These are phyloP conservation scores for Pyralis farinalis DNA, from an alignment of 2,888 invertebrate genomes.

Conservation along the genomic window DNA sequence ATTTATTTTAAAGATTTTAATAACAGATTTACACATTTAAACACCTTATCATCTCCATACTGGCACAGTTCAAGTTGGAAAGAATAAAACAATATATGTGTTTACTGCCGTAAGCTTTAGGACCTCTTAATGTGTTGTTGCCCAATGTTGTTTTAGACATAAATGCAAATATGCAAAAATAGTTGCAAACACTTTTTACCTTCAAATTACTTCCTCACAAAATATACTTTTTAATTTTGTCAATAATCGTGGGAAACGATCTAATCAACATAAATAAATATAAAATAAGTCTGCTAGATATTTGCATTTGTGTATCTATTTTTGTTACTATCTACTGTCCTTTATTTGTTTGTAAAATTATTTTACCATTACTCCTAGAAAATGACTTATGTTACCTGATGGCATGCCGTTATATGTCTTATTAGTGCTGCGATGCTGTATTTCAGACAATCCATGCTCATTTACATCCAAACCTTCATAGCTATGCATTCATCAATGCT, in stretches of 20 bases:
- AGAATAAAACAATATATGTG: conserved; percentile 21
- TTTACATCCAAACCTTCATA: conserved; percentile 19
- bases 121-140: conserved; percentile 27
- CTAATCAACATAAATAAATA: too few relatives aligned
- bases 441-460: conserved; percentile 12
- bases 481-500: conserved; percentile 18
- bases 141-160: conserved; percentile 21
- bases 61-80: conserved; percentile 24
- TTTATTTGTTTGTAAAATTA: conserved; percentile 22
- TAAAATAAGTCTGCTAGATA: conserved; percentile 17
- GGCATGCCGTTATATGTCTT: conserved; percentile 23
- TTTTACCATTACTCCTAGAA: conserved; percentile 12
- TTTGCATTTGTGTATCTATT: conserved; percentile 22
- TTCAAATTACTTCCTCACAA: too few relatives aligned
- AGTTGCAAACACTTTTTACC: not conserved
- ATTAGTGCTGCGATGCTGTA: conserved; percentile 19
- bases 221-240: too few relatives aligned
- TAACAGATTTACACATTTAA: not conserved
- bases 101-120: conserved; percentile 42
- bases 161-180: conserved; percentile 33
- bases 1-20: not conserved
- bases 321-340: conserved; percentile 16
- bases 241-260: too few relatives aligned
- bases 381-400: conserved; percentile 17
- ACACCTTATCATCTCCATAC: conserved; percentile 17